Evolutionary conservation across 2,113 vertebrate genomes (phyloP), one percentile per base, ranked within the genome.

Genomic region (Castor canadensis): DNA sequence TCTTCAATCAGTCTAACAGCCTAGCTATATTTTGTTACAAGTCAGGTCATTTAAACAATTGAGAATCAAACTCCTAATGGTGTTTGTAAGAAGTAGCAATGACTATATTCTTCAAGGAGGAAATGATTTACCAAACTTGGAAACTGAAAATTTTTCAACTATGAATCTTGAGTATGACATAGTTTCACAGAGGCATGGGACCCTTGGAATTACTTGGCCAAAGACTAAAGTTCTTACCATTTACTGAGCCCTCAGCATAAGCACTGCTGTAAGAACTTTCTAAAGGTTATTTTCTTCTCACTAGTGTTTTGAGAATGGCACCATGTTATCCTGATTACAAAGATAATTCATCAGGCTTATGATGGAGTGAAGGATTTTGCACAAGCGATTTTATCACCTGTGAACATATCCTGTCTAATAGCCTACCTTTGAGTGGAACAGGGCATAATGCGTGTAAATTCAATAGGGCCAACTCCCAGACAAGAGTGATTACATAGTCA

Each of bases 71-170:
- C 76, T 82, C 7, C 40, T 66, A 47, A 35, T 66, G 30, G 26
- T 81, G 73, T 95, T 60, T 24, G 2, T n/a, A n/a, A n/a, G 47
- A 83, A 24, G 5, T 32, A 49, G 91, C 15, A n/a, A n/a, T n/a
- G n/a, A 26, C 30, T 86, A 26, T 75, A 49, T 26, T 92, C 49
- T 87, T 95, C 35, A 95, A 52, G 67, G 5, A 75, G 30, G 28
- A 82, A 82, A 92, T 43, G 28, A 16, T 17, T 86, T 38, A 47
- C 38, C 9, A 58, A 49, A 66, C 58, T 58, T 56, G 19, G 32
- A 52, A 73, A 73, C 47, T 92, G 6, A 71, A 54, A 54, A 67
- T 1, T n/a, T 28, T 60, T 75, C 38, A 60, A 5, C 11, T 58
- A 20, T 67, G 20, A 83, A 45, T 88, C 69, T 49, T 52, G 35